Percentiles rank a stretch among this genome's conserved stretches.
phyloP scores from a whole-genome alignment of 2,888 invertebrate genomes.

The Philereme vetulata region DNA sequence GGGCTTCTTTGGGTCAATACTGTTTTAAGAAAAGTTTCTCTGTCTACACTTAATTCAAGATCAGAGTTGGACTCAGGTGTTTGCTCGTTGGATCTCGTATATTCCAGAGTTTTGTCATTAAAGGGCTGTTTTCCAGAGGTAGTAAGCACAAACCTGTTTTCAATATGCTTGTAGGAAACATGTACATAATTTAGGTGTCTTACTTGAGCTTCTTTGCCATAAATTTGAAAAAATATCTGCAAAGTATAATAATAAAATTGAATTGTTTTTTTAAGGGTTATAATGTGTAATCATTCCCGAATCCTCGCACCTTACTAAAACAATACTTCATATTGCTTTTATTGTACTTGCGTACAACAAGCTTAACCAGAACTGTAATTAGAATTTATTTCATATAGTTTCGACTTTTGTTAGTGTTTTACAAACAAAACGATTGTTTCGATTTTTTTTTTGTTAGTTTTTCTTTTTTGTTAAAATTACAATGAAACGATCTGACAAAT shows the following conservation, averaged over 20 bases:
- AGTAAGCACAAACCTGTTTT: slow-evolving; percentile 54
- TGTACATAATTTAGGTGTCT: slow-evolving; percentile 49
- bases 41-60: slow-evolving; percentile 51
- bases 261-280: slow-evolving; percentile 13
- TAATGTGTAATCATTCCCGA: not conserved
- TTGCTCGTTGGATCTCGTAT: slow-evolving; percentile 3
- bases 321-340: slow-evolving; percentile 14
- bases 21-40: slow-evolving; percentile 58
- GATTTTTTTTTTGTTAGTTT: too few relatives aligned
- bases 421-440: too few relatives aligned
- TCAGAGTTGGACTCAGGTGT: slow-evolving; percentile 27
- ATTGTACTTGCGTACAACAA: not conserved
- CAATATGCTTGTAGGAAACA: slow-evolving; percentile 60
- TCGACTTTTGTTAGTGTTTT: too few relatives aligned
- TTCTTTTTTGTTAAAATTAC: too few relatives aligned
- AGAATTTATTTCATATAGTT: too few relatives aligned
- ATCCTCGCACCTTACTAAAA: slow-evolving; percentile 25
- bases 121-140: slow-evolving; percentile 34
- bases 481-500: too few relatives aligned
- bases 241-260: slow-evolving; percentile 16
- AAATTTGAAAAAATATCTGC: slow-evolving; percentile 47
- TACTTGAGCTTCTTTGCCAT: slow-evolving; percentile 39
- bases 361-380: too few relatives aligned
- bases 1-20: slow-evolving; percentile 49
- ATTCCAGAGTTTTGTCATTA: slow-evolving; percentile 20